Base-by-base conservation (phyloP, 92 coral and sea anemone species). In the Bergia puertoricense region DNA sequence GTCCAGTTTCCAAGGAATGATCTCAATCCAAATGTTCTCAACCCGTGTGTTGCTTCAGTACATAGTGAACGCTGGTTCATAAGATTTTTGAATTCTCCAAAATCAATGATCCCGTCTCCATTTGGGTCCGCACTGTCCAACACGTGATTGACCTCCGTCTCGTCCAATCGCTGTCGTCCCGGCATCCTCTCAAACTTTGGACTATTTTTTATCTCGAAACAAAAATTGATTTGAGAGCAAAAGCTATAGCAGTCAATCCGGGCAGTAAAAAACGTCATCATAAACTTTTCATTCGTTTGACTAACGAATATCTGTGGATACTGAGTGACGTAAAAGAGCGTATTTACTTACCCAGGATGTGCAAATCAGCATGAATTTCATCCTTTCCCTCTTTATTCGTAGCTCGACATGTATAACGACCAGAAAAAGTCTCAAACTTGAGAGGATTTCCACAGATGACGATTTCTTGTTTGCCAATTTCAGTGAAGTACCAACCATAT, bases 121-220 rank as follows among this genome's bases (percentile, higher is more conserved):
- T 75, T 75, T 75, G 79, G 79, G 36, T 75, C 79, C 14, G 79
- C 79, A 8, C 51, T 75, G 50, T 75, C 79, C n/a, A 75, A 46
- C 8, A 75, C 79, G 4, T 22, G n/a, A 13, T 75, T 75, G 16
- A 75, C 79, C 6, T 75, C 79, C 20, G 51, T 40, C 8, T 75
- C 51, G 6, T 41, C 79, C 79, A 75, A 54, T 40, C 79, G 42
- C 51, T 75, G 54, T 6, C 79, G 79, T 5, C 79, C 79, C 16
- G 79, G 79, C 79, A 75, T 75, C 14, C 77, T 74, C 3, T 74
- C 77, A 74, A 74, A 74, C 41, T 30, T 30, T 30, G 30, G 30
- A 30, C 30, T 30, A 30, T 30, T 30, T 30, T 30, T 30, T 30
- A 30, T 30, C 30, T 30, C 30, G 30, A 30, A 30, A 30, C 30